phyloP scores from a whole-genome alignment of 2,113 vertebrate species.

The Otus sunia region DNA sequence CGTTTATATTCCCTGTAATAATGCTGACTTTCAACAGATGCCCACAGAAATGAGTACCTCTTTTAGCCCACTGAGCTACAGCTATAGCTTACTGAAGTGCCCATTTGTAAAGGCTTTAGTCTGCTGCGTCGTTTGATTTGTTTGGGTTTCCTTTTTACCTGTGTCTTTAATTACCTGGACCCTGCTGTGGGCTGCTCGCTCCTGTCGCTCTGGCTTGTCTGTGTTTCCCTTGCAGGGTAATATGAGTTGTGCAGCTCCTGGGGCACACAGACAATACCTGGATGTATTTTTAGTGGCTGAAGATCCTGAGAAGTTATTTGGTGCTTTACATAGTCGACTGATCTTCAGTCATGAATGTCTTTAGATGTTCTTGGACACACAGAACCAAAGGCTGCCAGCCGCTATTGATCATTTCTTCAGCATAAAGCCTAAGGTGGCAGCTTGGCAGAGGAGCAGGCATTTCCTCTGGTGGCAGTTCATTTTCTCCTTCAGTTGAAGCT shows the following conservation, averaged over 20 bases:
- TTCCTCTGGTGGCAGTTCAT: constrained; percentile 37
- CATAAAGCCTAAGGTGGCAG: background rate
- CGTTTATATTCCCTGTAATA: background rate
- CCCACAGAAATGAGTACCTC: constrained; percentile 5
- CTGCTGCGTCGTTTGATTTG: background rate
- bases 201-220: background rate
- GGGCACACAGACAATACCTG: constrained; percentile 18
- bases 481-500: constrained; percentile 40
- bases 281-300: constrained; percentile 43
- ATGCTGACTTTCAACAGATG: background rate
- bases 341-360: background rate
- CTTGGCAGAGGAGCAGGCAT: background rate
- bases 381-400: background rate
- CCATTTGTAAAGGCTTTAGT: background rate
- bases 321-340: constrained; percentile 13
- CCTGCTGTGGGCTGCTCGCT: background rate
- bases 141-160: background rate
- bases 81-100: background rate
- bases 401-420: background rate
- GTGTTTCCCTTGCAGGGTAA: background rate
- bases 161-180: constrained; percentile 24
- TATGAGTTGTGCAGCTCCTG: background rate
- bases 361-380: constrained; percentile 10
- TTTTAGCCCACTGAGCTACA: background rate
- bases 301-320: background rate